Evolutionary conservation across 2,888 invertebrate genomes (phyloP), one percentile per base, ranked within the genome.

Genomic region (Ellobium chinense): DNA sequence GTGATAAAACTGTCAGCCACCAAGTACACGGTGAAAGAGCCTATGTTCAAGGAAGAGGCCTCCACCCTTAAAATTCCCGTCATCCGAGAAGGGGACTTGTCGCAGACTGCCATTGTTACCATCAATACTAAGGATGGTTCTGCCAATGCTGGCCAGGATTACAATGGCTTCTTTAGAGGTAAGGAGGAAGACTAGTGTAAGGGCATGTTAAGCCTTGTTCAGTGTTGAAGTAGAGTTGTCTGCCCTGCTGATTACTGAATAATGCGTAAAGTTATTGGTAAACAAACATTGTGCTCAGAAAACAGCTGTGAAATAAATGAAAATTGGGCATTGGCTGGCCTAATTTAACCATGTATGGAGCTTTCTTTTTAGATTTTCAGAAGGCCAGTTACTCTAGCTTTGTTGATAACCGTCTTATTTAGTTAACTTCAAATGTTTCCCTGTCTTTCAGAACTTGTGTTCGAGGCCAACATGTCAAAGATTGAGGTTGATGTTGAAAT

Each of bases 121-220:
- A 88, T 92, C 21, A 89, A 91, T 79, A 93, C 93, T 2, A 91
- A 91, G 79, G 92, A 92, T 83, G 92, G 92, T 4, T 91, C 92
- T 1, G 93, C 93, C 0, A 88, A 89, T 74, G 89, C 92, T 37
- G 92, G 92, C 46, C 84, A 86, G 39, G 93, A 93, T 84, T 93
- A 92, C 79, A 88, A 90, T 73, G 91, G 91, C 2, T 85, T 91
- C 60, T 91, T 91, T 46, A 90, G 86, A 88, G 91, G 93, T 92
- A 81, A 62, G 70, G 7, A 46, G 46, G n/a, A n/a, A n/a, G n/a
- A n/a, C n/a, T n/a, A n/a, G n/a, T n/a, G n/a, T n/a, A n/a, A n/a
- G n/a, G n/a, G n/a, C n/a, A n/a, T n/a, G n/a, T n/a, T n/a, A n/a
- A n/a, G n/a, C n/a, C n/a, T n/a, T n/a, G n/a, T n/a, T n/a, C n/a